These are phyloP conservation scores for Pristionchus fissidentatus DNA, from an alignment of 2,888 invertebrate species.

Conservation along the genomic window DNA sequence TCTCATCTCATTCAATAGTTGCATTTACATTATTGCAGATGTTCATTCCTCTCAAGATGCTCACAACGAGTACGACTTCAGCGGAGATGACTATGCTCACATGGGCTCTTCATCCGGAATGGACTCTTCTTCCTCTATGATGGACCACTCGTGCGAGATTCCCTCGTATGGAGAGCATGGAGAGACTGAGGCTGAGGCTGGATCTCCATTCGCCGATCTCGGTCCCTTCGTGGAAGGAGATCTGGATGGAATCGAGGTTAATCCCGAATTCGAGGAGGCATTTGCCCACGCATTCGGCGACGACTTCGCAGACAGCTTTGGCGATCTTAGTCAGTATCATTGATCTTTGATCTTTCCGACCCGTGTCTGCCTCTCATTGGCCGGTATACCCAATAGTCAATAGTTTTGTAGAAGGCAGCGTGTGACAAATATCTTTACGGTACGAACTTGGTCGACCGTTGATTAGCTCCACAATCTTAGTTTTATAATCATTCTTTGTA, in stretches of 20 bases:
- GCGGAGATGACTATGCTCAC: background rate
- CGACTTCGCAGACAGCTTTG: background rate
- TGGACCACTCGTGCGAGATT: background rate
- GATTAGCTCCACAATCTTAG: constrained; percentile 12
- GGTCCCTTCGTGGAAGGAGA: background rate
- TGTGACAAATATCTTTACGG: background rate
- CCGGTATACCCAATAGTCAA: background rate
- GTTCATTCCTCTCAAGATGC: background rate
- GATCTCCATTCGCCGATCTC: background rate
- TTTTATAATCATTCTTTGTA: constrained; percentile 1
- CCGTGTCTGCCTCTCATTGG: background rate
- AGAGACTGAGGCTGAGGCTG: background rate
- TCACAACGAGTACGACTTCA: background rate
- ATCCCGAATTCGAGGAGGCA: background rate
- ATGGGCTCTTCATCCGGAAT: background rate
- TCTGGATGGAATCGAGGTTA: constrained; percentile 22
- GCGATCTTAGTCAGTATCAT: background rate
- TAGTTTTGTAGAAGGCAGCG: too few relatives aligned
- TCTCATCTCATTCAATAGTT: background rate
- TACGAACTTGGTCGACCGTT: constrained; percentile 20
- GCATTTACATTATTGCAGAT: background rate
- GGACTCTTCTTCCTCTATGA: background rate
- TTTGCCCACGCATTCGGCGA: background rate
- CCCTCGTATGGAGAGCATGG: background rate
- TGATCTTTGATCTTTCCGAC: constrained; percentile 16